Evolutionary conservation across 2,888 invertebrate genomes (phyloP), one percentile per base, ranked within the genome.

Genomic region (Pheosia tremula): DNA sequence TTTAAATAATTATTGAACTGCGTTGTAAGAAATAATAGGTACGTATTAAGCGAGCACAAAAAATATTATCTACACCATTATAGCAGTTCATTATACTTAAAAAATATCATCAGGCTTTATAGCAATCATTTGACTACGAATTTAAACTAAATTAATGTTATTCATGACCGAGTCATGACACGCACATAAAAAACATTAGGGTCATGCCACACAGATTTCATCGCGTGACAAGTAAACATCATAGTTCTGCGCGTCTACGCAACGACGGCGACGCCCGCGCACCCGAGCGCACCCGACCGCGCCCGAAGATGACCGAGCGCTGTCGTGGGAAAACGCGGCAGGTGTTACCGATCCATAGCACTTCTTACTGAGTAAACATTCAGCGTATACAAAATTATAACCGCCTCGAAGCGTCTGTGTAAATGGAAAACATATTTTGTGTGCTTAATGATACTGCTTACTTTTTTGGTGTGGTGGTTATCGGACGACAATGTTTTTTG

Each of bases 361-460:
- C 92, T 92, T 92, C 92, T 91, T 92, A 90, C 90, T 92, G 91
- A 90, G 91, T 93, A 93, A 93, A 93, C 93, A 93, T 90, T 89
- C 91, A 86, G 78, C 88, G 88, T 91, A 90, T 92, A 93, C 93
- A 91, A 92, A 93, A 93, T 93, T 93, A 93, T 92, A 93, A 91
- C 90, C 88, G 90, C 87, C 87, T 89, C 87, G 87, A 80, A 89
- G 90, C 92, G 90, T 91, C 89, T 91, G 90, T 86, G 86, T 90
- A 92, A 93, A 92, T 93, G 92, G 91, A 91, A 93, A 91, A 93
- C 92, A 93, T 93, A 93, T 92, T 93, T 93, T 93, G 93, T 93
- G 89, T 92, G 90, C 87, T 91, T 93, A 93, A 93, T 91, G 93
- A 93, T 93, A 93, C 90, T 88, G 89, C 86, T 89, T 84, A 82